Evolutionary conservation across 1,140 invertebrate genomes (phyloP), one percentile per base, ranked within the genome.

Genomic region (Hycleus cichorii): DNA sequence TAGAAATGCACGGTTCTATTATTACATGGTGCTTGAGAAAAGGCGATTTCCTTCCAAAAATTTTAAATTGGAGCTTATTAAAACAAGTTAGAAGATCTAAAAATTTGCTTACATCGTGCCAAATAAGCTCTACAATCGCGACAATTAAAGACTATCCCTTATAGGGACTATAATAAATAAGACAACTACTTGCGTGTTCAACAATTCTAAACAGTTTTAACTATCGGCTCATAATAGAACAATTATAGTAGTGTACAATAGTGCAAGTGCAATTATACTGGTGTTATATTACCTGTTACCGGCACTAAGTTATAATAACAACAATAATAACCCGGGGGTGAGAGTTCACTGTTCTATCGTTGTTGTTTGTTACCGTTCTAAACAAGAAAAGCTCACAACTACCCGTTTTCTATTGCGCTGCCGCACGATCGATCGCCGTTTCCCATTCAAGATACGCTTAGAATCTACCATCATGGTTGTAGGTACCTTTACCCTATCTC

Each of bases 281-380:
- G 39, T 25, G 53, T 60, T 38, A 50, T 39, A 53, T 60, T 60
- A 60, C 59, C 59, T 60, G 49, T 49, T 60, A 60, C 59, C 59
- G 49, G 46, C 32, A 56, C 50, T 27, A 32, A 32, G 7, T 32
- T 5, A 32, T 32, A 4, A 32, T 7, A 32, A 32, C 32, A 32
- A 32, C 32, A 32, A 32, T 7, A 32, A 32, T 32, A 32, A 32
- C 32, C 18, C 46, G 40, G 49, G 59, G 32, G 52, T 32, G 32
- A 26, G 47, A 49, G 52, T 60, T 56, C 52, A 60, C 59, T 60
- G 49, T 44, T 49, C 51, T 54, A 32, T 32, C 32, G 50, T 46
- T 59, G 52, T 27, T 42, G 43, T 32, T 32, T 32, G 32, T 32
- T 32, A 7, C 32, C 32, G 7, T 4, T 32, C 18, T 18, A 18